Conservation (phyloP, 2,888 invertebrate genomes). For the Thecocarcelia acutangulata region DNA sequence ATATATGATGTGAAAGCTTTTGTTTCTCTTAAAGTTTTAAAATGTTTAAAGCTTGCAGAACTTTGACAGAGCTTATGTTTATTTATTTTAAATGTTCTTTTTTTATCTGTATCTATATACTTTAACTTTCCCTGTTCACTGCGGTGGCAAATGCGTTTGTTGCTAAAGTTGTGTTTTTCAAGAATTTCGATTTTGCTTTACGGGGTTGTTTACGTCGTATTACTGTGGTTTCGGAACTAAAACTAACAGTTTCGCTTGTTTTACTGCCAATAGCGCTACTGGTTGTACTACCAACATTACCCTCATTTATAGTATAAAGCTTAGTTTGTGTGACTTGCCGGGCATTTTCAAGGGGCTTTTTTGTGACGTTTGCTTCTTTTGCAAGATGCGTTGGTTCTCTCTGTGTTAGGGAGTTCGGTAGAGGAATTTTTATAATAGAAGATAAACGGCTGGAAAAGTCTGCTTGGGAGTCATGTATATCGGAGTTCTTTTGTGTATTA, state of each 20-base stretch:
- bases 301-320: slow-evolving; percentile 60
- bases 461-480: slow-evolving; percentile 64
- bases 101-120: too few relatives aligned
- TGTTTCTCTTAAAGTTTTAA: too few relatives aligned
- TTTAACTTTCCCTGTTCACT: not conserved
- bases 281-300: slow-evolving; percentile 67
- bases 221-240: slow-evolving; percentile 78
- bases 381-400: not conserved
- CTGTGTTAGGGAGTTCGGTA: slow-evolving; percentile 22
- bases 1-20: too few relatives aligned
- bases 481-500: slow-evolving; percentile 34
- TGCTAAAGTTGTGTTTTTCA: slow-evolving; percentile 67
- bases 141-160: slow-evolving; percentile 27
- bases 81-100: too few relatives aligned
- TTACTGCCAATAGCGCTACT: slow-evolving; percentile 72
- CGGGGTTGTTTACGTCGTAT: slow-evolving; percentile 76
- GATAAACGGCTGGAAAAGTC: slow-evolving; percentile 77
- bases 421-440: slow-evolving; percentile 75
- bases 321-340: slow-evolving; percentile 46
- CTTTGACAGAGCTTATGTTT: too few relatives aligned
- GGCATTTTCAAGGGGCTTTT: slow-evolving; percentile 21
- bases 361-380: slow-evolving; percentile 8
- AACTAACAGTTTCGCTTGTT: slow-evolving; percentile 76
- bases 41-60: too few relatives aligned
- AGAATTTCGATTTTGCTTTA: slow-evolving; percentile 70